Base-by-base conservation (phyloP, 2,797 vertebrate genomes). In the Premnoplex brunnescens region DNA sequence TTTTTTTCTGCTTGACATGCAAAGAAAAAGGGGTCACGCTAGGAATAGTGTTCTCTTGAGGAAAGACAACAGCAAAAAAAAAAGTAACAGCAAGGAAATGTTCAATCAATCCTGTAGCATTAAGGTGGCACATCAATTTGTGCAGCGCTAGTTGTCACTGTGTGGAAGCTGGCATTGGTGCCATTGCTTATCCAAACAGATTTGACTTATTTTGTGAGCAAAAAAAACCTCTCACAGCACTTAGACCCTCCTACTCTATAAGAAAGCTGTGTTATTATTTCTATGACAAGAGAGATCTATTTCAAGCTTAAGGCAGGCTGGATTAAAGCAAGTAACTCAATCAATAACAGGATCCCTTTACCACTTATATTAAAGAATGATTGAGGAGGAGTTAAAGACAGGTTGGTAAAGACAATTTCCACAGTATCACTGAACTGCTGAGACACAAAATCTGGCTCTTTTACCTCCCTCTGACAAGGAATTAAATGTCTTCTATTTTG, bases 121-220 rank as follows among this genome's bases (percentile, higher is more conserved):
- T 95, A 81, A 84, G 78, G 88, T 69, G 89, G 93, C 95, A 91
- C 93, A 94, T 94, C 94, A 91, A 89, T 95, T 94, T 96, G 81
- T 82, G 77, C 75, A 92, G 93, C 49, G 19, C 63, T 76, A 15
- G 63, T 5, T 91, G 76, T 89, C 88, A 83, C 49, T 41, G 10
- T 30, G 63, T 48, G 78, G 52, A 91, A 88, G 46, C 30, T 91
- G 91, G 85, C 72, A 79, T 26, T 7, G 46, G 27, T 88, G 67
- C 60, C 60, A 58, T 13, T 75, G 63, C 77, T 95, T 93, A 91
- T 77, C 85, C 69, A 93, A 93, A 87, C 8, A 51, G 37, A 69
- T 79, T 52, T 76, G 39, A 68, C 75, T 83, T 43, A 54, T 66
- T 78, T 73, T 89, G 32, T 41, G 73, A 91, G 73, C n/a, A 76